Conservation (phyloP, 2,888 invertebrate genomes). For the Ochlodes sylvanus region DNA sequence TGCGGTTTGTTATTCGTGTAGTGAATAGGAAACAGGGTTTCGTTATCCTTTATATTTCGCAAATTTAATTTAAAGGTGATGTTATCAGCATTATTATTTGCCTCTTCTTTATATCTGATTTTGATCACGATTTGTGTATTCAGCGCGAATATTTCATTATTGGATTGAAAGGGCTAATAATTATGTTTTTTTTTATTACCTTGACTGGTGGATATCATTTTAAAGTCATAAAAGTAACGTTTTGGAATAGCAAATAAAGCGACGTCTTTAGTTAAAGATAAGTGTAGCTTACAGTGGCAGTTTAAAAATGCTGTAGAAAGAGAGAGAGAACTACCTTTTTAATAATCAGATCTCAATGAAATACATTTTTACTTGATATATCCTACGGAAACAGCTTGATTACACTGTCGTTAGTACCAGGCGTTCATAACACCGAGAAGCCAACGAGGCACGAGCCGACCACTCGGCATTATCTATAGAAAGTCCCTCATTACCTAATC, state of each 20-base stretch:
- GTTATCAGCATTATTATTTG: neutral
- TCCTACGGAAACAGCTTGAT: neutral
- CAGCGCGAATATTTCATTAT: neutral
- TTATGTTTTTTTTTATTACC: too few species aligned
- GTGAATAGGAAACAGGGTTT: constrained; percentile 22
- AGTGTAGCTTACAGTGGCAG: too few species aligned
- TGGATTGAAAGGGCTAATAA: too few species aligned
- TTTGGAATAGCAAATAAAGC: too few species aligned
- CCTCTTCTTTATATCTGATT: neutral
- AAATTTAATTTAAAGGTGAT: constrained; percentile 13
- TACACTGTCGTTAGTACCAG: neutral
- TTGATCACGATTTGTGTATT: neutral
- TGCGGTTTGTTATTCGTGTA: constrained; percentile 20
- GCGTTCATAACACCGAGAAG: constrained; percentile 8
- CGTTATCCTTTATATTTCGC: neutral
- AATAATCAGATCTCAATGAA: too few species aligned
- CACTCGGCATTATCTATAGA: constrained; percentile 21
- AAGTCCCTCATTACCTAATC: constrained; percentile 30
- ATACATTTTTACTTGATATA: too few species aligned
- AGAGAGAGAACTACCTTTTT: too few species aligned
- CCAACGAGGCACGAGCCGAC: neutral
- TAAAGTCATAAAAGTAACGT: too few species aligned
- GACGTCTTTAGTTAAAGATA: too few species aligned
- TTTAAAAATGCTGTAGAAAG: too few species aligned
- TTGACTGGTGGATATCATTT: too few species aligned